Evolutionary conservation across 30 jellyfish, hydroid and myxozoan species (phyloP).

Genomic region (Aurelia sp.): DNA sequence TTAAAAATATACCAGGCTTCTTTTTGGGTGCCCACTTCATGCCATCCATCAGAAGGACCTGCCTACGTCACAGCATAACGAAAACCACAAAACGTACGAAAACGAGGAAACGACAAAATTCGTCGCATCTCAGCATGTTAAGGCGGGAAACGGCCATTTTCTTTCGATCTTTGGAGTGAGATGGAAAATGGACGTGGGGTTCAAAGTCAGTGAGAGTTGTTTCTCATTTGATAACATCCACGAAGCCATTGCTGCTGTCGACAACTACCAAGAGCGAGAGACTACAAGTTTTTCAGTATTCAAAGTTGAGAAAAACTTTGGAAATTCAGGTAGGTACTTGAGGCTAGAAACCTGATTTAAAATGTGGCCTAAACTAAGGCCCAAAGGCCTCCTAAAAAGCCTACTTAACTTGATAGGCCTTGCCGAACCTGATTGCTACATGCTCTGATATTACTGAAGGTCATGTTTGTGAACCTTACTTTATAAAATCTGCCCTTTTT

Average conservation of each 20-base stretch:
- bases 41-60: slow-evolving; percentile 11
- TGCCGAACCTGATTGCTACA: background rate
- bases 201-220: background rate
- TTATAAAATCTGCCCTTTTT: too few relatives aligned
- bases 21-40: slow-evolving; percentile 12
- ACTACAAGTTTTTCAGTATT: background rate
- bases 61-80: background rate
- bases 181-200: background rate
- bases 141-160: slow-evolving; percentile 1
- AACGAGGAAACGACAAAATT: background rate
- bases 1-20: too few relatives aligned
- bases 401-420: background rate
- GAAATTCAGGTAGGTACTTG: background rate
- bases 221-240: background rate
- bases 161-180: background rate
- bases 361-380: too few relatives aligned
- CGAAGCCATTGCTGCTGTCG: slow-evolving; percentile 1
- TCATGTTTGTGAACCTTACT: too few relatives aligned
- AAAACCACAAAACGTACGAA: background rate
- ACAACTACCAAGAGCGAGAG: background rate
- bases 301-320: background rate
- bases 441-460: too few relatives aligned
- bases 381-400: too few relatives aligned
- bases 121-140: too few relatives aligned
- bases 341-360: background rate